Percentiles rank a stretch among this genome's conserved stretches.
These are phyloP conservation scores for Nephrotoma guestfalica DNA, from an alignment of 2,888 invertebrate genomes.

Conservation along the genomic window DNA sequence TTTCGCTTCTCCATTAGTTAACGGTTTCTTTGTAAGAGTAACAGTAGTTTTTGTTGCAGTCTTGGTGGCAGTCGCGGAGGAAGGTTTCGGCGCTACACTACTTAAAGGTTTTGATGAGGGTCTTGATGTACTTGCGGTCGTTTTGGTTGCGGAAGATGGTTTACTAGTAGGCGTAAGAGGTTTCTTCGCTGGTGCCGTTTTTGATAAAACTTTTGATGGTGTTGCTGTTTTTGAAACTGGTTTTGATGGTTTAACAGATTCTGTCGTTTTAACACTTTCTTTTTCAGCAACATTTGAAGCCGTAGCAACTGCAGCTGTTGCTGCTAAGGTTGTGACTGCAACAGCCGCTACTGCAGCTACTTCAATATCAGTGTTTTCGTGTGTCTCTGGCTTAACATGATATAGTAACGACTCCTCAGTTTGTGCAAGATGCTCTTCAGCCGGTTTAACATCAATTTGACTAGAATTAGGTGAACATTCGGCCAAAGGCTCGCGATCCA, in stretches of 20 bases:
- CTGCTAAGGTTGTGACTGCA: constrained; percentile 9
- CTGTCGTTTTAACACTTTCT: constrained; percentile 1
- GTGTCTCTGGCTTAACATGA: background rate
- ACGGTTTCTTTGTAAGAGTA: background rate
- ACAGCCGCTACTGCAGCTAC: background rate
- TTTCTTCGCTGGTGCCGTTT: background rate
- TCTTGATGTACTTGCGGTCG: background rate
- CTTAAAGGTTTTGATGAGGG: background rate
- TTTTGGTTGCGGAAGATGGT: background rate
- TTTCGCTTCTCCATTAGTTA: constrained; percentile 1
- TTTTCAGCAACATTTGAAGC: constrained; percentile 10
- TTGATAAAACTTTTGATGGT: background rate
- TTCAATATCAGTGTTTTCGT: background rate
- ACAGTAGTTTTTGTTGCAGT: constrained; percentile 4
- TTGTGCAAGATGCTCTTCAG: background rate
- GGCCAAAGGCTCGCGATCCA: background rate
- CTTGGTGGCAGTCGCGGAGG: background rate
- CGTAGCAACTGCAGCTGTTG: constrained; percentile 9
- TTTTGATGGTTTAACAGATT: background rate
- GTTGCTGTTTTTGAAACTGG: background rate
- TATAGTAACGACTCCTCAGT: background rate
- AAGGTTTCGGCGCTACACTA: background rate
- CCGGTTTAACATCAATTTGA: background rate
- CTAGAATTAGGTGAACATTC: background rate
- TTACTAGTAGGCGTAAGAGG: constrained; percentile 2